These are phyloP conservation scores for Ectropis crepuscularia DNA, from an alignment of 2,888 invertebrate species.

Conservation along the genomic window DNA sequence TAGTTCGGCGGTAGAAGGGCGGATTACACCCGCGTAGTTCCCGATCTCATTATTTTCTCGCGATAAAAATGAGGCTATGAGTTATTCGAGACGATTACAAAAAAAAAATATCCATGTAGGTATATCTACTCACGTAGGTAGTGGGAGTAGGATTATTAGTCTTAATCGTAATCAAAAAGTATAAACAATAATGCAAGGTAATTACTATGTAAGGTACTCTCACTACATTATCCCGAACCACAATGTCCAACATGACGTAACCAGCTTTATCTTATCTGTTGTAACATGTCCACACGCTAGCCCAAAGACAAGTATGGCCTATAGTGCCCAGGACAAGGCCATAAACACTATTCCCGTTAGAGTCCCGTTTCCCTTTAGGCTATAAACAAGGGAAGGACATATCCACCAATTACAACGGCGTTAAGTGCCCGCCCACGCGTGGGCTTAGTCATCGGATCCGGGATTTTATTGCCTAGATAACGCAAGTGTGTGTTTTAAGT, in stretches of 20 bases:
- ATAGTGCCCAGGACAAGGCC: conserved; percentile 17
- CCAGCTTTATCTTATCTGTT: conserved; percentile 24
- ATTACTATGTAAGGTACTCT: too few species aligned
- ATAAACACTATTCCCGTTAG: conserved; percentile 28
- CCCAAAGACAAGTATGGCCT: conserved; percentile 9
- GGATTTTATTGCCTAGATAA: conserved; percentile 25
- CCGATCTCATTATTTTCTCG: too few species aligned
- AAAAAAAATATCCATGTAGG: too few species aligned
- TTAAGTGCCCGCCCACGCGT: conserved; percentile 36
- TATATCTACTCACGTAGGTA: too few species aligned
- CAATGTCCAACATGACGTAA: conserved; percentile 24
- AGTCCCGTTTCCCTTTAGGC: conserved; percentile 18
- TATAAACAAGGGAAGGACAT: conserved; percentile 33
- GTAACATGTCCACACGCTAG: conserved; percentile 12
- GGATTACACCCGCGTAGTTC: too few species aligned
- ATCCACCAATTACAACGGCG: conserved; percentile 43
- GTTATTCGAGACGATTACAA: too few species aligned
- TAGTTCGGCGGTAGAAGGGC: too few species aligned
- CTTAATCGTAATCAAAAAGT: too few species aligned
- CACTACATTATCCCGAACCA: conserved; percentile 2
- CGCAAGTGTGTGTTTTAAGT: conserved; percentile 3
- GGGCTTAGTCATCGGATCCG: conserved; percentile 23
- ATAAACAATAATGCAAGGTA: too few species aligned
- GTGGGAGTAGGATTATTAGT: too few species aligned
- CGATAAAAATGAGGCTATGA: too few species aligned